Evolutionary conservation across 2,888 invertebrate genomes (phyloP).

Genomic region (Nomada goodeniana): DNA sequence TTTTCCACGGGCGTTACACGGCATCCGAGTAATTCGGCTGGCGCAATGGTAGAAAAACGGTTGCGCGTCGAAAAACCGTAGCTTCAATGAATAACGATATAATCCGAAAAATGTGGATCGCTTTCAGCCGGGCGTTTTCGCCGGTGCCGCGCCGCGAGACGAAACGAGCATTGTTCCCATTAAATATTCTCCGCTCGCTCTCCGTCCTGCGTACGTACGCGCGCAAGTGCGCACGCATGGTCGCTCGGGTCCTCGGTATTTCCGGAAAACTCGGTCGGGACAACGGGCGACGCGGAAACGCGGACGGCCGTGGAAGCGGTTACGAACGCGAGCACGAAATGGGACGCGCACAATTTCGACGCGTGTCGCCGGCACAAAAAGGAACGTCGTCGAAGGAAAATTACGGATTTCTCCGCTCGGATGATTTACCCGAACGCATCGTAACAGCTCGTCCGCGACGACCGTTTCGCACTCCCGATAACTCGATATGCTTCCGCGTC

Average conservation of each 20-base stretch:
- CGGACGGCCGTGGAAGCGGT: background rate
- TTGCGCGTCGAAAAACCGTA: constrained; percentile 18
- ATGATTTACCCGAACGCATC: background rate
- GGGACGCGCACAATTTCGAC: background rate
- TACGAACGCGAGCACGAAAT: background rate
- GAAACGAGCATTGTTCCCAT: constrained; percentile 41
- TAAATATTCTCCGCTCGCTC: constrained; percentile 32
- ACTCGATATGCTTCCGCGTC: background rate
- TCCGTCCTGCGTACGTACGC: too few relatives aligned
- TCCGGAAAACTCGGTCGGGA: background rate
- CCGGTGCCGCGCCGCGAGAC: constrained; percentile 28
- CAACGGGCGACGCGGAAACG: background rate
- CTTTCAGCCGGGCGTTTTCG: constrained; percentile 32
- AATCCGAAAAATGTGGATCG: constrained; percentile 45
- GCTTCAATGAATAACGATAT: constrained; percentile 51
- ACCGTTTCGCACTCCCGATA: background rate
- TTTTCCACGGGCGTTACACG: constrained; percentile 30
- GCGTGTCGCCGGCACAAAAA: background rate
- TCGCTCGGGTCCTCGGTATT: background rate
- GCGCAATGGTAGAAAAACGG: constrained; percentile 17
- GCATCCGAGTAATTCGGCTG: constrained; percentile 23
- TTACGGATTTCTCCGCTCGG: background rate
- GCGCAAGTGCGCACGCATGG: too few relatives aligned
- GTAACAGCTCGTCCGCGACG: background rate
- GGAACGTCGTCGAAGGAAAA: background rate